phyloP scores from a whole-genome alignment of 92 coral and sea anemone species.

The Plumapathes pennacea region DNA sequence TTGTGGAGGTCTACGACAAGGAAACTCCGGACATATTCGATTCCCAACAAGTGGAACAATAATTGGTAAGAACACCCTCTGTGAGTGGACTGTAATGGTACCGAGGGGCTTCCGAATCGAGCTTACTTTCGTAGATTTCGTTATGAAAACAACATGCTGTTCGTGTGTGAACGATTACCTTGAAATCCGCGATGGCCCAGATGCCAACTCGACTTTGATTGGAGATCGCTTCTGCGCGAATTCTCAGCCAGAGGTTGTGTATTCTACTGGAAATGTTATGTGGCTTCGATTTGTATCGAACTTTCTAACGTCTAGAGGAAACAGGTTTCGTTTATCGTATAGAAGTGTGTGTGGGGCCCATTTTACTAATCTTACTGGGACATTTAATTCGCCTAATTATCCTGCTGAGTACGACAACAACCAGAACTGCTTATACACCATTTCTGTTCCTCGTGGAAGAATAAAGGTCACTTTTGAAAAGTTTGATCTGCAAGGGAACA shows the following conservation, averaged over 20 bases:
- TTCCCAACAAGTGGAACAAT: conserved; percentile 57
- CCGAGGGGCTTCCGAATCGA: conserved; percentile 67
- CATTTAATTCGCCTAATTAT: conserved; percentile 64
- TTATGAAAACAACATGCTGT: conserved; percentile 83
- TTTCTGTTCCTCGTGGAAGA: conserved; percentile 83
- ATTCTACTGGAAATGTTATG: conserved; percentile 65
- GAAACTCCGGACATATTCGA: conserved; percentile 46
- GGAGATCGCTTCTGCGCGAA: conserved; percentile 94
- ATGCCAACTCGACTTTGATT: conserved; percentile 70
- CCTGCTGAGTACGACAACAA: conserved; percentile 58
- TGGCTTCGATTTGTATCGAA: conserved; percentile 76
- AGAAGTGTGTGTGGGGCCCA: conserved; percentile 84
- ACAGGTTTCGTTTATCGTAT: conserved; percentile 75
- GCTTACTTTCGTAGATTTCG: conserved; percentile 73
- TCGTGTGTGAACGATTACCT: conserved; percentile 81
- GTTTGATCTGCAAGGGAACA: conserved; percentile 69
- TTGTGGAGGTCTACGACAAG: conserved; percentile 42
- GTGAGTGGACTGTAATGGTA: conserved; percentile 73
- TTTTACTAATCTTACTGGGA: conserved; percentile 50
- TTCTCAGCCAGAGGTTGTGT: conserved; percentile 65
- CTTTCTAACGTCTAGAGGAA: conserved; percentile 57
- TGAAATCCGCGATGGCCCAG: conserved; percentile 86
- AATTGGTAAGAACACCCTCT: conserved; percentile 46
- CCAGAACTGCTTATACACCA: conserved; percentile 75
- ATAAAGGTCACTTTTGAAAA: conserved; percentile 72